These are phyloP conservation scores for Bombyx mandarina DNA, from an alignment of 1,140 invertebrate species.

Conservation along the genomic window DNA sequence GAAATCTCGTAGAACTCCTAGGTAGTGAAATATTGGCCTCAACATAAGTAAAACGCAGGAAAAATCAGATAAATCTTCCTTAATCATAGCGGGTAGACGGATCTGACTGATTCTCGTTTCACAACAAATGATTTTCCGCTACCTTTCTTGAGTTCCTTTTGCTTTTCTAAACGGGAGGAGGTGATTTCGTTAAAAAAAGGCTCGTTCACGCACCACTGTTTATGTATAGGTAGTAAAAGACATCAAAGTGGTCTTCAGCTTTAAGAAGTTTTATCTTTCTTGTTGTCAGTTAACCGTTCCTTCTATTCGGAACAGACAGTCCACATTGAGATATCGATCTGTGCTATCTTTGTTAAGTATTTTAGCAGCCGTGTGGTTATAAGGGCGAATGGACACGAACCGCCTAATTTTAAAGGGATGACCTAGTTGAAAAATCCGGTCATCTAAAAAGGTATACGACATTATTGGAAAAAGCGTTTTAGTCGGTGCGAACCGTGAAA, in stretches of 20 bases:
- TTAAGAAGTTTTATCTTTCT: conserved; percentile 21
- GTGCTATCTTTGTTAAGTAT: conserved; percentile 38
- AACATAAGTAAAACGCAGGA: too few species aligned
- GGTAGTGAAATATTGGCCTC: too few species aligned
- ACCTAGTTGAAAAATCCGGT: conserved; percentile 57
- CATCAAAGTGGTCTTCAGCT: conserved; percentile 17
- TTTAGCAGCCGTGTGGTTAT: conserved; percentile 30
- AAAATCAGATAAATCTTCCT: conserved; percentile 13
- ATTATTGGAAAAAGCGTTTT: not conserved
- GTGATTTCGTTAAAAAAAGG: conserved; percentile 8
- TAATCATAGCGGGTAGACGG: conserved; percentile 32
- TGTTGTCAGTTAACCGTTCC: conserved; percentile 16
- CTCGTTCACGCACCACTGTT: conserved; percentile 18
- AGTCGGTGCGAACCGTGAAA: too few species aligned
- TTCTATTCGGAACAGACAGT: conserved; percentile 17
- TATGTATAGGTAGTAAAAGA: conserved; percentile 10
- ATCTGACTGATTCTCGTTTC: conserved; percentile 19
- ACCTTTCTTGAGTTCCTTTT: conserved; percentile 32
- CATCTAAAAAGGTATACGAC: conserved; percentile 20
- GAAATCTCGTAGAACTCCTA: too few species aligned
- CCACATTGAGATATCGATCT: conserved; percentile 36
- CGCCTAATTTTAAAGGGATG: conserved; percentile 57
- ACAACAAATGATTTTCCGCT: conserved; percentile 35
- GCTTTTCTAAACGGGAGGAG: conserved; percentile 14
- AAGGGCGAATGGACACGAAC: conserved; percentile 19